phyloP scores from a whole-genome alignment of 2,888 invertebrate species.

The Glyphotaelius pellucidus region DNA sequence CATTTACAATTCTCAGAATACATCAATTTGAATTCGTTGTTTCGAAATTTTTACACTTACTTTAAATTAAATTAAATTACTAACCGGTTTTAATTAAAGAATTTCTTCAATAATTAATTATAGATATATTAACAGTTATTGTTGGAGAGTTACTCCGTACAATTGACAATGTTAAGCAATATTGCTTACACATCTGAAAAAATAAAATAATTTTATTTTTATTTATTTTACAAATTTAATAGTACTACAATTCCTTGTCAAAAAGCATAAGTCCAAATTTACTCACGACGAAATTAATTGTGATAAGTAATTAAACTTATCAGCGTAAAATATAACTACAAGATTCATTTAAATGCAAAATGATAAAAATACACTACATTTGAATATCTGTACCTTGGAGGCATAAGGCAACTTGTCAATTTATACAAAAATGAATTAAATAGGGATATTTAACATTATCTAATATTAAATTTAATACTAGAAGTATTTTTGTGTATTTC shows the following conservation, averaged over 20 bases:
- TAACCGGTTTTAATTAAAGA: background rate
- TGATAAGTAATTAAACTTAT: background rate
- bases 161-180: background rate
- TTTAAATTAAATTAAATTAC: background rate
- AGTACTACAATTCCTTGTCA: slow-evolving; percentile 4
- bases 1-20: background rate
- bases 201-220: background rate
- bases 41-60: slow-evolving; percentile 3
- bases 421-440: background rate
- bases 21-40: slow-evolving; percentile 5
- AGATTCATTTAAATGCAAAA: slow-evolving; percentile 20
- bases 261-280: background rate
- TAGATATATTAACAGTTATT: background rate
- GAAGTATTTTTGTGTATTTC: too few species aligned
- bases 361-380: slow-evolving; percentile 12
- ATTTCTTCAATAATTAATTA: slow-evolving; percentile 1
- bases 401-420: background rate
- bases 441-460: background rate
- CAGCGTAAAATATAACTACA: background rate
- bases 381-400: slow-evolving; percentile 5
- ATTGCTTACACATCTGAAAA: background rate
- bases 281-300: background rate
- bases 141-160: background rate
- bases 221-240: background rate
- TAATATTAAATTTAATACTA: background rate